Evolutionary conservation across 2,113 vertebrate species (phyloP).

Genomic region (Rana temporaria): DNA sequence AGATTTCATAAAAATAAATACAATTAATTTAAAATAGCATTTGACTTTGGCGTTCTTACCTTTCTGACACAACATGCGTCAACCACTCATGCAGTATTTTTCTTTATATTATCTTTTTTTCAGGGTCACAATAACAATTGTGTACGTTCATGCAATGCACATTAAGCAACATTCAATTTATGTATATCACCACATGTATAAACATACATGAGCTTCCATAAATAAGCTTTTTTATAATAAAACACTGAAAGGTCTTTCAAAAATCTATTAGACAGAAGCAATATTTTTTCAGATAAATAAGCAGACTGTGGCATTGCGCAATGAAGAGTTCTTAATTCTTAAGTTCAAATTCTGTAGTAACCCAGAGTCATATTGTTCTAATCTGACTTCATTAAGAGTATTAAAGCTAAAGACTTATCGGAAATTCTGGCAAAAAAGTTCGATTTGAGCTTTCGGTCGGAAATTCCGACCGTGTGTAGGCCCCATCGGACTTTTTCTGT

Average conservation of each 20-base stretch:
- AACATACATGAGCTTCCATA: not conserved
- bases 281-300: too few species aligned
- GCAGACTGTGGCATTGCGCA: too few species aligned
- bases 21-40: not conserved
- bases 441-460: too few species aligned
- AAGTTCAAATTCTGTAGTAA: too few species aligned
- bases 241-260: not conserved
- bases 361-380: too few species aligned
- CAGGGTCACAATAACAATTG: conserved; percentile 73
- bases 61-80: conserved; percentile 83
- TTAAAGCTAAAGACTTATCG: too few species aligned
- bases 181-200: not conserved
- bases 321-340: too few species aligned
- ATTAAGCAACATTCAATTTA: conserved; percentile 71
- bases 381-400: too few species aligned
- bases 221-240: conserved; percentile 47
- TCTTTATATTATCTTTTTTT: conserved; percentile 65
- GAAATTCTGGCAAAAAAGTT: too few species aligned
- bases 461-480: too few species aligned
- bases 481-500: too few species aligned
- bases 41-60: conserved; percentile 72
- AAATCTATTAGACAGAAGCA: too few species aligned
- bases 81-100: conserved; percentile 82
- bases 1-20: conserved; percentile 7
- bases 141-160: conserved; percentile 74